A percentile compares a stretch with the other conserved stretches of the same genome.
Conservation (phyloP, 2,797 vertebrate species). For the Furcifer pardalis region DNA sequence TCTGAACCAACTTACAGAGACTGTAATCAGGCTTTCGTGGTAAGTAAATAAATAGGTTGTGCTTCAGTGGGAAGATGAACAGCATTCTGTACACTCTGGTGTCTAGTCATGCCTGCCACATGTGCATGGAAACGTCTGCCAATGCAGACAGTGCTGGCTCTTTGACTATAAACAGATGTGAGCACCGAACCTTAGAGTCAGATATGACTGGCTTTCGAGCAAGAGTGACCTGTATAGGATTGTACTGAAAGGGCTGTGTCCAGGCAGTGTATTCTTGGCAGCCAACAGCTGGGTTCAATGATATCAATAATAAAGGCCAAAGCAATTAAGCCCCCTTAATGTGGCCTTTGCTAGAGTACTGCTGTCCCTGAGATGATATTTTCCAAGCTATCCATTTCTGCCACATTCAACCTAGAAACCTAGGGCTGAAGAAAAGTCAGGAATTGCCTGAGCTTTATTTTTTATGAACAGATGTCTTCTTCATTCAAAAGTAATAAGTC, state of each 20-base stretch:
- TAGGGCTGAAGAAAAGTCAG: neutral
- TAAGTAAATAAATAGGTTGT: no score
- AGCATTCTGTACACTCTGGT: no score
- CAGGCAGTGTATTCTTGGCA: neutral
- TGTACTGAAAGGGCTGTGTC: neutral
- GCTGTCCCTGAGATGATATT: neutral
- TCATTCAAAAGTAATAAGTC: no score
- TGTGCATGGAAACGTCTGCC: no score
- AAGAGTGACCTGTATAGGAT: neutral
- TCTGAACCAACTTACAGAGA: neutral
- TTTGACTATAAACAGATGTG: no score
- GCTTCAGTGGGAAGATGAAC: no score
- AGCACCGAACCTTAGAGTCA: no score
- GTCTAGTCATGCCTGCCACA: no score
- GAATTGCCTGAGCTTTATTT: neutral
- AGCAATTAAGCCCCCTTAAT: neutral
- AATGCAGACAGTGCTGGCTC: no score
- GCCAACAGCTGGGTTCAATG: neutral
- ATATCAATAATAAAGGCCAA: neutral
- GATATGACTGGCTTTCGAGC: neutral
- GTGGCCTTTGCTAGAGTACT: neutral
- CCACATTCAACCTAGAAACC: no score
- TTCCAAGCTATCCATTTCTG: neutral
- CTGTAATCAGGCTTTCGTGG: no score
- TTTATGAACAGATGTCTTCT: neutral